A percentile compares a stretch with the other conserved stretches of the same genome.
These are phyloP conservation scores for Electrona antarctica DNA, from an alignment of 2,113 vertebrate species.

Conservation along the genomic window DNA sequence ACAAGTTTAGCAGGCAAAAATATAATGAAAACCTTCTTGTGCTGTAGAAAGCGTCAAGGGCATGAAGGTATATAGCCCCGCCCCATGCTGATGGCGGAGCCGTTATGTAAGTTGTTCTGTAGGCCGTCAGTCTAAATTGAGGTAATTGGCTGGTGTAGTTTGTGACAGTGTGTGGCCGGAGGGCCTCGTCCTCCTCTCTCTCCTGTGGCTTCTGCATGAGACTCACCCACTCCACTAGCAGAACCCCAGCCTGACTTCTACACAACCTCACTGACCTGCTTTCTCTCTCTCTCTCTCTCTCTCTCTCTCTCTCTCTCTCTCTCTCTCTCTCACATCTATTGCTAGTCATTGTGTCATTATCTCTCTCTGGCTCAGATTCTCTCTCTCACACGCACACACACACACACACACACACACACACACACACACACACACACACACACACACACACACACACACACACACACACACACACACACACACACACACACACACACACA, in stretches of 20 bases:
- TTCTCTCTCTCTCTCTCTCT: neutral
- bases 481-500: neutral
- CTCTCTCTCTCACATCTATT: neutral
- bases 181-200: neutral
- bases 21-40: no score
- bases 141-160: slow-evolving; percentile 18
- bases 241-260: neutral
- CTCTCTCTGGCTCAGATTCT: neutral
- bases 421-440: neutral
- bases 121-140: neutral
- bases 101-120: slow-evolving; percentile 4
- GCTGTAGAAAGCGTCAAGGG: neutral
- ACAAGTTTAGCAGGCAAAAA: neutral
- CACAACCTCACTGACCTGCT: neutral
- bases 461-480: neutral
- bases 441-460: neutral
- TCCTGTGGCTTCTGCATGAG: slow-evolving; percentile 8
- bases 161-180: neutral
- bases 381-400: neutral
- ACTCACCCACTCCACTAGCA: neutral
- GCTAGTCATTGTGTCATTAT: neutral
- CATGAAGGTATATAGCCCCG: neutral
- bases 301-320: neutral
- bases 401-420: neutral
- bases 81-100: neutral